phyloP scores from a whole-genome alignment of 2,888 invertebrate genomes.

The Gymnoscelis rufifasciata region DNA sequence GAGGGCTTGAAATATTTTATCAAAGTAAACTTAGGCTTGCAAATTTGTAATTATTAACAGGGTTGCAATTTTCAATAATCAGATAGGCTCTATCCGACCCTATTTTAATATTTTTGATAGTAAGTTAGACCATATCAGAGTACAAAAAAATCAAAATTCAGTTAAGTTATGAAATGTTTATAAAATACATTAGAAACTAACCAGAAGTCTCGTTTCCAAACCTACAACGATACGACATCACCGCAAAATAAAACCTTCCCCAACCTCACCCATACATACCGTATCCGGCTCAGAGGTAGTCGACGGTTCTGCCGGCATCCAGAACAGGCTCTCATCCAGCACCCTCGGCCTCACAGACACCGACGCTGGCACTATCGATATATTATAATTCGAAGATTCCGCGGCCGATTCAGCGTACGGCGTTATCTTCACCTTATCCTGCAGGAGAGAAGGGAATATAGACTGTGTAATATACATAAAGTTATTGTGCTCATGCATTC shows the following conservation, averaged over 20 bases:
- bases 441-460: constrained; percentile 25
- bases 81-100: too few relatives aligned
- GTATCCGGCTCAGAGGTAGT: constrained; percentile 61
- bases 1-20: too few relatives aligned
- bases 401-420: constrained; percentile 61
- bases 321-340: constrained; percentile 39
- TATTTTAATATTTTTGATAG: too few relatives aligned
- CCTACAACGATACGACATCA: not conserved
- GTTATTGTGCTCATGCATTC: constrained; percentile 16
- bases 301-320: constrained; percentile 45
- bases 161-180: too few relatives aligned
- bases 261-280: constrained; percentile 42
- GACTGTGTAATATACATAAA: too few relatives aligned
- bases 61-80: too few relatives aligned
- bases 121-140: too few relatives aligned
- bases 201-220: constrained; percentile 8
- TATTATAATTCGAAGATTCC: constrained; percentile 51
- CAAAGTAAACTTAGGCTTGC: too few relatives aligned
- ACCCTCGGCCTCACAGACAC: constrained; percentile 43
- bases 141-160: too few relatives aligned
- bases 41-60: too few relatives aligned
- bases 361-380: constrained; percentile 40
- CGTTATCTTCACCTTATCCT: constrained; percentile 64
- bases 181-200: too few relatives aligned
- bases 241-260: constrained; percentile 1